Base-by-base conservation (phyloP, 2,888 invertebrate genomes). In the Odontocolon sp. region DNA sequence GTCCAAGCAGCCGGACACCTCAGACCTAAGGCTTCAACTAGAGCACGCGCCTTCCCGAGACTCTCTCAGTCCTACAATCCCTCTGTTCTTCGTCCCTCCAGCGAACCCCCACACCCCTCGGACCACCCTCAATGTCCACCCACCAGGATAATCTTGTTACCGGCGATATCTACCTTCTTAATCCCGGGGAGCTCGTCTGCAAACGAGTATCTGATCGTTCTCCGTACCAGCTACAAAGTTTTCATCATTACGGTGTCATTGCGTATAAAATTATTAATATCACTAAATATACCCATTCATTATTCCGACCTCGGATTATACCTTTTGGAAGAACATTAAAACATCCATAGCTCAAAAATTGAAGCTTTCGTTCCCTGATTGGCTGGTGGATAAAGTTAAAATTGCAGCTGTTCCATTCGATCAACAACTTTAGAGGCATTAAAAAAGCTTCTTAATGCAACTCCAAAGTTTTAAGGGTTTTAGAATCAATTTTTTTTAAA, bases 101-200 rank as follows among this genome's bases (percentile, higher is more conserved):
- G 75, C 59, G 28, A 40, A 31, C n/a, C 36, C 5, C 64, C 50
- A 45, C 50, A 33, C 21, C 61, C 26, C 59, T 40, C 16, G 50
- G 57, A 18, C 40, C 61, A 18, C 47, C 40, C 45, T 16, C 38
- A 33, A 70, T 66, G 64, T 59, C 77, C 78, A 56, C 74, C 57
- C 70, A 26, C 71, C 68, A 77, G 83, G 85, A 87, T 89, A 89
- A 89, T 89, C 89, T 86, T 85, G 88, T 89, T 89, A 86, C 81
- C 80, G 71, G 80, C 85, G 86, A 87, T 87, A 87, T 82, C 84
- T 83, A 85, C 84, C 82, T 70, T 54, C 64, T 72, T 80, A 80
- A 78, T 75, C 79, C 59, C 47, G 57, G 26, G 66, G 61, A 77
- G 68, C 64, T 75, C 80, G 63, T 72, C 75, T 76, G 66, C 57